A percentile compares a stretch with the other conserved stretches of the same genome.
These are phyloP conservation scores for Eupithecia inturbata DNA, from an alignment of 2,888 invertebrate species.

Conservation along the genomic window DNA sequence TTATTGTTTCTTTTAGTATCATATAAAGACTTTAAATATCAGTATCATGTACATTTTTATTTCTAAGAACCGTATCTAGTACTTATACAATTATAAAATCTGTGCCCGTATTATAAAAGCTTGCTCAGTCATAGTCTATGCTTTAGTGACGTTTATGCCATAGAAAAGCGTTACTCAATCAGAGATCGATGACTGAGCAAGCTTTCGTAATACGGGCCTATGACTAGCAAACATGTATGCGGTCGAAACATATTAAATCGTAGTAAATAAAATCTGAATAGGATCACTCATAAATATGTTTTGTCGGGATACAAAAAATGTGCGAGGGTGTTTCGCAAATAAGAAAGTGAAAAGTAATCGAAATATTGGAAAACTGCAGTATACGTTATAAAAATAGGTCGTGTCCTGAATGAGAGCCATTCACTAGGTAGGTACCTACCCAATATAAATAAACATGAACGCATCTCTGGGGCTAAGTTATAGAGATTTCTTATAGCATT, in stretches of 20 bases:
- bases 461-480: constrained; percentile 42
- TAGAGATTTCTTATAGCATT: constrained; percentile 47
- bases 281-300: neutral
- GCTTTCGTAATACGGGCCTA: too few species aligned
- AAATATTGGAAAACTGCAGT: neutral
- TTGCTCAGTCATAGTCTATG: too few species aligned
- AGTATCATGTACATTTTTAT: neutral
- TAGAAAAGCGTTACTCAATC: too few species aligned
- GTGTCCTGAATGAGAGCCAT: neutral
- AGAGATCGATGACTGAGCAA: too few species aligned
- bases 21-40: neutral
- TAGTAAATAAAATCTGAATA: neutral
- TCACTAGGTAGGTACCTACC: neutral
- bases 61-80: too few species aligned
- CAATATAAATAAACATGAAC: constrained; percentile 31
- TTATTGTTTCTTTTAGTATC: neutral
- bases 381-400: neutral
- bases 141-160: too few species aligned
- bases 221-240: neutral
- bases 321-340: too few species aligned
- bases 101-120: too few species aligned
- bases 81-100: too few species aligned
- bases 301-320: neutral
- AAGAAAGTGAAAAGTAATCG: neutral
- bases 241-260: too few species aligned